These are phyloP conservation scores for Tenebrosternarchus preto DNA, from an alignment of 2,113 vertebrate genomes.

Conservation along the genomic window DNA sequence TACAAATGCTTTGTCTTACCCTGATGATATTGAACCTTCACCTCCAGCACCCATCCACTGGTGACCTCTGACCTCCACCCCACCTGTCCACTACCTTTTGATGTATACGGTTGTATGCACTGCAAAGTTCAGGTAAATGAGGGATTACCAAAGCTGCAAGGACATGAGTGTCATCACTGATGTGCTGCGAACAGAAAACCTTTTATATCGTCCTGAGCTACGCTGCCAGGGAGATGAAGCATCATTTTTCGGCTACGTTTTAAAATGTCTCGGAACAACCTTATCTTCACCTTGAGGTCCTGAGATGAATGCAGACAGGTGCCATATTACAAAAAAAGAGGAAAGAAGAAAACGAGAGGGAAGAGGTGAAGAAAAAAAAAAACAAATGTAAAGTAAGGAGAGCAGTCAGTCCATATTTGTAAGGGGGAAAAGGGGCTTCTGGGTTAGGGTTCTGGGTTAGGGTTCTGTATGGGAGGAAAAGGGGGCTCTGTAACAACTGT, in stretches of 20 bases:
- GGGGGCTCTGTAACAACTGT: not conserved
- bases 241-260: constrained; percentile 52
- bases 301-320: constrained; percentile 56
- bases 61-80: not conserved
- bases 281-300: constrained; percentile 56
- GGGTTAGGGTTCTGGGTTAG: too few species aligned
- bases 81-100: not conserved
- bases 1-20: constrained; percentile 11
- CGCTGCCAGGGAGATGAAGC: constrained; percentile 53
- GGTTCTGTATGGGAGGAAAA: too few species aligned
- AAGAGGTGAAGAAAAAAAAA: not conserved
- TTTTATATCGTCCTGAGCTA: constrained; percentile 51
- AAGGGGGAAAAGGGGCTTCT: too few species aligned
- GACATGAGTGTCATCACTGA: constrained; percentile 37
- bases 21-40: constrained; percentile 6
- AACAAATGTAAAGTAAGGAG: too few species aligned
- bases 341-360: not conserved
- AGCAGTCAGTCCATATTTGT: not conserved
- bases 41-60: not conserved
- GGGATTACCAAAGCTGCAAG: constrained; percentile 38
- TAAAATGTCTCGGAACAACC: constrained; percentile 56
- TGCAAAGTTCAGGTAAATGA: constrained; percentile 43
- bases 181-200: constrained; percentile 49
- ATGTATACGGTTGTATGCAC: constrained; percentile 28
- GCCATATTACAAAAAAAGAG: constrained; percentile 18